phyloP scores from a whole-genome alignment of 2,888 invertebrate species.

The Corythucha ciliata region DNA sequence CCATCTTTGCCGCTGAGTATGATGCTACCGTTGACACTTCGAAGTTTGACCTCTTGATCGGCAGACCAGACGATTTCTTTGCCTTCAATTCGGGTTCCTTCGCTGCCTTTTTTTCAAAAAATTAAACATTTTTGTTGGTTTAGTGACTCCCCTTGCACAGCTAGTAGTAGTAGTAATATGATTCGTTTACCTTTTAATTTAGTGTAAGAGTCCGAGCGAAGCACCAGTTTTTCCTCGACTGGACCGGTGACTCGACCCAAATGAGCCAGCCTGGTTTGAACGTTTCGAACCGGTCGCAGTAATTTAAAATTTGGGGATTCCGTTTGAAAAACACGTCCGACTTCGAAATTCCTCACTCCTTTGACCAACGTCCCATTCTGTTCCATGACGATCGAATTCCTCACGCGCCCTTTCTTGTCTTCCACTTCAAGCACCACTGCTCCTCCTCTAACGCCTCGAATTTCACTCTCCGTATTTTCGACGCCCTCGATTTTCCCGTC shows the following conservation, averaged over 20 bases:
- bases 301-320: constrained; percentile 61
- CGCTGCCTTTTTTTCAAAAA: constrained; percentile 51
- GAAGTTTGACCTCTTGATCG: constrained; percentile 67
- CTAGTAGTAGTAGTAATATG: not conserved
- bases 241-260: constrained; percentile 66
- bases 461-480: constrained; percentile 43
- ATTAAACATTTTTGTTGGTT: no score
- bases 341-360: constrained; percentile 38
- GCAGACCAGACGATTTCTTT: constrained; percentile 64
- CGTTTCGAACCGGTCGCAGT: constrained; percentile 49
- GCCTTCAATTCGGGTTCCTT: constrained; percentile 65
- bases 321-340: constrained; percentile 65
- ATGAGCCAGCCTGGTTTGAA: constrained; percentile 47
- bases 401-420: constrained; percentile 36
- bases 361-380: constrained; percentile 59
- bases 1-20: constrained; percentile 60
- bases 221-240: constrained; percentile 53
- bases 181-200: constrained; percentile 44
- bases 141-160: no score
- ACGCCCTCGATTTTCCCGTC: constrained; percentile 54
- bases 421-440: constrained; percentile 41
- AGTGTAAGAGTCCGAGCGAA: constrained; percentile 60
- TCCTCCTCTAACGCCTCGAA: constrained; percentile 41
- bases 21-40: constrained; percentile 65
- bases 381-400: constrained; percentile 48